Percentiles rank a stretch among this genome's conserved stretches.
These are phyloP conservation scores for Drosophila gaucha DNA, from an alignment of 2,888 invertebrate species.

Conservation along the genomic window DNA sequence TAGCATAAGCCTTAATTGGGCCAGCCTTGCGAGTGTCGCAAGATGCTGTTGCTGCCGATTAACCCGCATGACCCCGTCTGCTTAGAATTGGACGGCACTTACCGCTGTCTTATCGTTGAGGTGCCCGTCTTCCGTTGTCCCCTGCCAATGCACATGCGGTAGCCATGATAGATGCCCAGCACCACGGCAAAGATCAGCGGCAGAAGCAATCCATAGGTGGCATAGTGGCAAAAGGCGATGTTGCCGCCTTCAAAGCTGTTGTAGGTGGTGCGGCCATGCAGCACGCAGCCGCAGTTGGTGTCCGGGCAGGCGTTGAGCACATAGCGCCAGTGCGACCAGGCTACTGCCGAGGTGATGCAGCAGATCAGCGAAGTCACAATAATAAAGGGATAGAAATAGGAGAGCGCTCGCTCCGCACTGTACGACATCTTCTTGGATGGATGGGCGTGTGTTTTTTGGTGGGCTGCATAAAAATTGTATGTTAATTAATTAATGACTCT, in stretches of 20 bases:
- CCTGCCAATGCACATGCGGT: conserved; percentile 88
- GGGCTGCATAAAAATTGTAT: conserved; percentile 13
- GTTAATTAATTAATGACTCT: conserved; percentile 30
- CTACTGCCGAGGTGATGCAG: conserved; percentile 86
- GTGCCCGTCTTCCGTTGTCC: conserved; percentile 85
- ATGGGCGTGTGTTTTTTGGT: conserved; percentile 13
- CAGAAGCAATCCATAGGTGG: conserved; percentile 88
- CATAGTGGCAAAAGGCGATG: conserved; percentile 88
- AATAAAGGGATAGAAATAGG: conserved; percentile 82
- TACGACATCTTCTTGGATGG: conserved; percentile 78
- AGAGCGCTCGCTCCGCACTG: conserved; percentile 80
- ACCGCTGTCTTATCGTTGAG: conserved; percentile 84
- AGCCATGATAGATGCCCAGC: conserved; percentile 89
- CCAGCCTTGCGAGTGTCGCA: conserved; percentile 34
- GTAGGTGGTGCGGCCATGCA: conserved; percentile 87
- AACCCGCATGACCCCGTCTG: conserved; percentile 68
- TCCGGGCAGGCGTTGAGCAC: conserved; percentile 89
- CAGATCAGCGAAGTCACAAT: conserved; percentile 79
- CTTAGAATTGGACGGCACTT: conserved; percentile 42
- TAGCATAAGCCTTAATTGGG: conserved; percentile 68
- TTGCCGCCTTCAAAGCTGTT: conserved; percentile 89
- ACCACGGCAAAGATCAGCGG: conserved; percentile 87
- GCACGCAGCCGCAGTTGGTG: conserved; percentile 89
- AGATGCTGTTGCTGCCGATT: conserved; percentile 48
- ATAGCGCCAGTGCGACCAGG: conserved; percentile 88